These are phyloP conservation scores for Halichoerus grypus DNA, from an alignment of 2,113 vertebrate species.

Conservation along the genomic window DNA sequence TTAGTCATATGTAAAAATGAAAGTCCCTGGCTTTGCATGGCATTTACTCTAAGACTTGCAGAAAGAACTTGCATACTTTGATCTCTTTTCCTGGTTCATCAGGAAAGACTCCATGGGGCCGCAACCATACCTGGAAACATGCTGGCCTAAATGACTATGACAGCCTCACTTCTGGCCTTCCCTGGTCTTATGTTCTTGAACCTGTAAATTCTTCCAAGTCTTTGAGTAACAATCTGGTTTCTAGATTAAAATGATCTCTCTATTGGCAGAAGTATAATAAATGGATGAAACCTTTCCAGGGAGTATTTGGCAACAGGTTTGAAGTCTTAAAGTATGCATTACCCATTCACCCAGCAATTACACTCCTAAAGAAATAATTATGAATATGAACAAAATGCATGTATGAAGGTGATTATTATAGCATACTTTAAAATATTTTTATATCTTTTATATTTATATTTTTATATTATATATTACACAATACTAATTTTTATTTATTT, in stretches of 20 bases:
- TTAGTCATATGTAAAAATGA: slow-evolving; percentile 62
- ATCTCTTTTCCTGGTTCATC: not conserved
- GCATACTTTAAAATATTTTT: not conserved
- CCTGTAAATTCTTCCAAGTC: not conserved
- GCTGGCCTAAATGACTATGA: not conserved
- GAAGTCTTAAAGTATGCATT: slow-evolving; percentile 30
- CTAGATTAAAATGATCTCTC: not conserved
- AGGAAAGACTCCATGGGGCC: not conserved
- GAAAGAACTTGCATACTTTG: slow-evolving; percentile 8
- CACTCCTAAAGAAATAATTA: not conserved
- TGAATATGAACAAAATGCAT: not conserved
- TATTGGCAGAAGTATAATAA: not conserved
- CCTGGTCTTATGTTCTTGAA: slow-evolving; percentile 1
- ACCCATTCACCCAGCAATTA: not conserved
- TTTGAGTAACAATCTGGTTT: slow-evolving; percentile 13
- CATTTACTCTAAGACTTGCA: slow-evolving; percentile 38
- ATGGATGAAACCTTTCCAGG: not conserved
- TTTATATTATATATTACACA: not conserved
- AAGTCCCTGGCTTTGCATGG: slow-evolving; percentile 3
- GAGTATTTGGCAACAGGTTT: not conserved
- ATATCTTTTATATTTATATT: no score
- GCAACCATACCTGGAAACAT: not conserved
- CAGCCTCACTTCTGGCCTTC: not conserved
- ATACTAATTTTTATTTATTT: not conserved
- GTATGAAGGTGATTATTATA: slow-evolving; percentile 31